These are phyloP conservation scores for Latrodectus elegans DNA, from an alignment of 2,888 invertebrate genomes.

Conservation along the genomic window DNA sequence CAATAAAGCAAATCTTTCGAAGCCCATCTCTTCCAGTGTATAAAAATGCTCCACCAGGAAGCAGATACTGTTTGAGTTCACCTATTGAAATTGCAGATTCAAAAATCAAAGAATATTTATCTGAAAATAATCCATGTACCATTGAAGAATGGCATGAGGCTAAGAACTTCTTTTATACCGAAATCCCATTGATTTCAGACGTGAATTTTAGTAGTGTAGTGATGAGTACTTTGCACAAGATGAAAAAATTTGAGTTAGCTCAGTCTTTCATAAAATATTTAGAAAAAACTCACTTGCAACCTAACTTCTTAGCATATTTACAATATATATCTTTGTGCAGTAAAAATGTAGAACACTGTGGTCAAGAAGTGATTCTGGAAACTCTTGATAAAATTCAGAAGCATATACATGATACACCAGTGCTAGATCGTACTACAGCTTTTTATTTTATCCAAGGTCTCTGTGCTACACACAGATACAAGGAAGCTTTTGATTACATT, in stretches of 20 bases:
- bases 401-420: constrained; percentile 15
- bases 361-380: constrained; percentile 12
- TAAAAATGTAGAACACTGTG: constrained; percentile 28
- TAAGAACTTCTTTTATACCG: constrained; percentile 14
- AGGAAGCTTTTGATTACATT: constrained; percentile 26
- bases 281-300: constrained; percentile 1
- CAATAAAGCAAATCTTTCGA: background rate
- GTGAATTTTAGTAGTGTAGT: constrained; percentile 47
- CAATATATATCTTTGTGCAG: constrained; percentile 48
- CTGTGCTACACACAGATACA: constrained; percentile 38
- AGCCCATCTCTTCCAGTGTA: constrained; percentile 1
- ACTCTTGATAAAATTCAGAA: constrained; percentile 25
- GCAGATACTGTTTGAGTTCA: constrained; percentile 16
- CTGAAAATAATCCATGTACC: background rate
- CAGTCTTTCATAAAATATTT: constrained; percentile 38
- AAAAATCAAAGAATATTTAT: constrained; percentile 10
- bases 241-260: constrained; percentile 31
- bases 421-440: constrained; percentile 18
- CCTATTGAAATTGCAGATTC: constrained; percentile 23
- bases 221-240: constrained; percentile 22
- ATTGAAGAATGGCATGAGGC: constrained; percentile 40
- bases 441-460: constrained; percentile 40
- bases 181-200: constrained; percentile 18
- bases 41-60: background rate
- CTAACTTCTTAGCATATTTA: constrained; percentile 42